Evolutionary conservation across 1,140 invertebrate genomes (phyloP).

Genomic region (Hycleus cichorii): DNA sequence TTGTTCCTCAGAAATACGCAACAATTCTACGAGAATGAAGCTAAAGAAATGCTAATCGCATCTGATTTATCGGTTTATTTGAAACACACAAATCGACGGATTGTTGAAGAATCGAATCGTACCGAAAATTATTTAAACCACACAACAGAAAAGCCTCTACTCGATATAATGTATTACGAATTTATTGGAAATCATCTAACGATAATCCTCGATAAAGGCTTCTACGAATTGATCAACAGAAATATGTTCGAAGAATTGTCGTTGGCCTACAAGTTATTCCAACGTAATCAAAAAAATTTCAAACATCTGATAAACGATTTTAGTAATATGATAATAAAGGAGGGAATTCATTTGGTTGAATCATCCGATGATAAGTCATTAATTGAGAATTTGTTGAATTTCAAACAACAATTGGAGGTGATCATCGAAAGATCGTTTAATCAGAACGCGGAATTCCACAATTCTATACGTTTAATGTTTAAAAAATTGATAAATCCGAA

Average conservation of each 20-base stretch:
- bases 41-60: slow-evolving; percentile 76
- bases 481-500: slow-evolving; percentile 90
- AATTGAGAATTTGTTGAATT: slow-evolving; percentile 91
- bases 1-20: slow-evolving; percentile 87
- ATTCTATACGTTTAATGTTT: slow-evolving; percentile 91
- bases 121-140: slow-evolving; percentile 86
- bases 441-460: slow-evolving; percentile 86
- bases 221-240: slow-evolving; percentile 82
- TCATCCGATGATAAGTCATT: slow-evolving; percentile 94
- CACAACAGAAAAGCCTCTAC: slow-evolving; percentile 80
- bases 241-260: slow-evolving; percentile 77
- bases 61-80: slow-evolving; percentile 88
- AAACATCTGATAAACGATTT: slow-evolving; percentile 81
- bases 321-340: slow-evolving; percentile 90
- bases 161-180: slow-evolving; percentile 85
- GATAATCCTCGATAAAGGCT: slow-evolving; percentile 83
- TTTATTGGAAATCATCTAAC: slow-evolving; percentile 82
- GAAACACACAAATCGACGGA: slow-evolving; percentile 80
- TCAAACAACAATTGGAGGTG: slow-evolving; percentile 94
- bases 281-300: slow-evolving; percentile 81
- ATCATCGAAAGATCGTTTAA: slow-evolving; percentile 86
- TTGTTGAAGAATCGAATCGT: slow-evolving; percentile 88
- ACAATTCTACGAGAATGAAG: slow-evolving; percentile 81
- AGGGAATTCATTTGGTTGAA: slow-evolving; percentile 87
- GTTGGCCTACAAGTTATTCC: slow-evolving; percentile 81